Percentiles rank a stretch among this genome's conserved stretches.
Conservation (phyloP, 2,888 invertebrate genomes). For the Neelides folsomi region DNA sequence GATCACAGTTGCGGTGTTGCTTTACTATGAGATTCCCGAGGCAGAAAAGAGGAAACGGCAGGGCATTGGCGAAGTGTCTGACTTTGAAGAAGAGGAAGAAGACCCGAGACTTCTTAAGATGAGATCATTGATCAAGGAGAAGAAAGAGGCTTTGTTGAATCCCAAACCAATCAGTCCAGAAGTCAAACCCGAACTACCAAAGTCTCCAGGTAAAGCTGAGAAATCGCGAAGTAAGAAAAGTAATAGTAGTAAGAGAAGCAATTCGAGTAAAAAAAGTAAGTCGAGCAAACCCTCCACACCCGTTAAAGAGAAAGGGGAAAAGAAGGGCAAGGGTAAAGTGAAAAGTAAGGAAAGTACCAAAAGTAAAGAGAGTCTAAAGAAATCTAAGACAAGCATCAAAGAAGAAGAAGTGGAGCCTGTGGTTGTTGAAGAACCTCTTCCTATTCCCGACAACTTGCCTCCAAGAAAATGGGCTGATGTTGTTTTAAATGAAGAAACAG, state of each 20-base stretch:
- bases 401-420: neutral
- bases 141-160: neutral
- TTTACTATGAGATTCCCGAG: conserved; percentile 21
- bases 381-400: neutral
- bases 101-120: neutral
- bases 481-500: no score
- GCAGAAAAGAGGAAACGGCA: neutral
- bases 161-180: neutral
- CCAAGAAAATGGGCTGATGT: neutral
- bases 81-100: conserved; percentile 2
- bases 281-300: neutral
- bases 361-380: neutral
- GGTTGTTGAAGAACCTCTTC: neutral
- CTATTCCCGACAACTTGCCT: conserved; percentile 3
- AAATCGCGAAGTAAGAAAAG: neutral
- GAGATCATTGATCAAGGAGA: neutral
- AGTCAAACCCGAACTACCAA: neutral
- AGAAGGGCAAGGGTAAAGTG: neutral
- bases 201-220: neutral
- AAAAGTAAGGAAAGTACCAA: no score
- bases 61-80: neutral
- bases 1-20: conserved; percentile 15
- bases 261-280: neutral
- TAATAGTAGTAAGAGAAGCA: neutral
- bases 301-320: neutral